Conservation (phyloP, 2,888 invertebrate genomes). For the Ferdinandea cuprea region DNA sequence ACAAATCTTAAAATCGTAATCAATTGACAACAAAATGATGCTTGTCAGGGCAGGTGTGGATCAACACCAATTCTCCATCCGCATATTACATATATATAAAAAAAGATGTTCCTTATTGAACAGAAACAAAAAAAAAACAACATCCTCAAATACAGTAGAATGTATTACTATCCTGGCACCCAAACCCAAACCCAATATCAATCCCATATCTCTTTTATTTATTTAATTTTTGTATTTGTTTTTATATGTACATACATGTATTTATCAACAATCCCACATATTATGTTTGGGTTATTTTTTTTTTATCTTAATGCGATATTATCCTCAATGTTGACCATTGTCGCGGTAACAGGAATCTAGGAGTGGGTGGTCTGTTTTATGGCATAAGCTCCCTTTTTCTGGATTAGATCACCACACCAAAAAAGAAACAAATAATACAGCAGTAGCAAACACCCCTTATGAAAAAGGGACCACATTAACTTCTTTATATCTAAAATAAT, state of each 20-base stretch:
- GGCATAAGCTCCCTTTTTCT: constrained; percentile 47
- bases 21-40: constrained; percentile 1
- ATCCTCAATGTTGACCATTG: constrained; percentile 55
- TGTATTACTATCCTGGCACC: not conserved
- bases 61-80: constrained; percentile 1
- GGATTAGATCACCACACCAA: constrained; percentile 51
- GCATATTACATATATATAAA: too few species aligned
- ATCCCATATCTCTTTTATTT: constrained; percentile 34
- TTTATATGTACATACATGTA: not conserved
- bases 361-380: constrained; percentile 45
- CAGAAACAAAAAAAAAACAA: not conserved
- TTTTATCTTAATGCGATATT: constrained; percentile 65
- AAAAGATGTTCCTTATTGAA: not conserved
- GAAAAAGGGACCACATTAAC: constrained; percentile 51
- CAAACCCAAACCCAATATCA: not conserved
- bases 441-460: constrained; percentile 31
- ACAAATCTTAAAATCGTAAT: too few species aligned
- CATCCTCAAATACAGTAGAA: not conserved
- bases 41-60: constrained; percentile 64
- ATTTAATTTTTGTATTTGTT: constrained; percentile 27
- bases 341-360: constrained; percentile 30
- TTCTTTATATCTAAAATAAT: constrained; percentile 45
- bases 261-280: constrained; percentile 55
- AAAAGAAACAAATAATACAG: constrained; percentile 26
- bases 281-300: constrained; percentile 51